Base-by-base conservation (phyloP, 1,140 invertebrate species). In the Aphelinus atriplicis region DNA sequence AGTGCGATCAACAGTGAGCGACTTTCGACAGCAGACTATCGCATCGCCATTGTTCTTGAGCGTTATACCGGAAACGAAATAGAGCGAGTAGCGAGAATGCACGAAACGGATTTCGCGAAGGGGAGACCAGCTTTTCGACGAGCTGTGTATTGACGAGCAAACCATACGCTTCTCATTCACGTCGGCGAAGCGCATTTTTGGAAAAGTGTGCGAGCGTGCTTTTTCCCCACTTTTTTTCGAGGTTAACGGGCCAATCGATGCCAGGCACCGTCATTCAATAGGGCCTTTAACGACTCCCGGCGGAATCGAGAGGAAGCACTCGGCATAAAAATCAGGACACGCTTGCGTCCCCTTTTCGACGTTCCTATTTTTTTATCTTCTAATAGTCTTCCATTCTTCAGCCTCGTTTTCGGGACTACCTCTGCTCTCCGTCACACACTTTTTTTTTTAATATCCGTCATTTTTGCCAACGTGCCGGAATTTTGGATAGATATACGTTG, bases 241-340 rank as follows among this genome's bases (percentile, higher is more conserved):
- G 56, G 45, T 68, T 58, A 58, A 58, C 56, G 56, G 55, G 56
- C 66, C 66, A 53, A 62, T 53, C 47, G 48, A 70, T 10, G 58
- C 42, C 47, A 26, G 58, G 47, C 5, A 67, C 45, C 51, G 65
- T 67, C 65, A 47, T 46, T 57, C 65, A 67, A 67, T 67, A 43
- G 65, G 53, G 26, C 58, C 68, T 53, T 42, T 70, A 70, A 62
- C 68, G 58, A 70, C 68, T 61, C 57, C 47, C 68, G 2, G 5
- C 6, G 57, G 68, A 51, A 68, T 48, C 66, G 56, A 57, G 46
- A 45, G n/a, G 46, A 68, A 68, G 55, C 68, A 43, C 57, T 70
- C 7, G 58, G 42, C 68, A 70, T 70, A 62, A 70, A 62, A 70
- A 70, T 62, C 68, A 62, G 58, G 68, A 62, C 50, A 10, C n/a